A percentile compares a stretch with the other conserved stretches of the same genome.
Conservation (phyloP, 2,888 invertebrate genomes). For the Drosophila sordidapex region DNA sequence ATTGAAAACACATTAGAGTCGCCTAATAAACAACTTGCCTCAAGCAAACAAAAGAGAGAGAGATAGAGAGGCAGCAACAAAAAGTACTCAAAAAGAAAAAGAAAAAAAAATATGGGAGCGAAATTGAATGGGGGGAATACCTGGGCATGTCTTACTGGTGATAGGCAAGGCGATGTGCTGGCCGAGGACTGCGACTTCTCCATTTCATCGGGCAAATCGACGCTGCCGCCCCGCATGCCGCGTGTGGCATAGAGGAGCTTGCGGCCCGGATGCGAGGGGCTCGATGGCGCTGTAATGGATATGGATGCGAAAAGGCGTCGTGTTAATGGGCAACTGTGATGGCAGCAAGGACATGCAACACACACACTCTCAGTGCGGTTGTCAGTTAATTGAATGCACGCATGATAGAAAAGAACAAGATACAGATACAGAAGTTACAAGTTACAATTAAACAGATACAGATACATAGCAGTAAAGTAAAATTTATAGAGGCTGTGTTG, state of each 20-base stretch:
- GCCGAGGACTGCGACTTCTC: slow-evolving; percentile 96
- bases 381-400: slow-evolving; percentile 61
- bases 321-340: slow-evolving; percentile 64
- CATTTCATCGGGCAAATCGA: slow-evolving; percentile 96
- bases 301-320: slow-evolving; percentile 48
- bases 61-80: neutral
- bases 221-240: slow-evolving; percentile 95
- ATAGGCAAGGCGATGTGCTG: slow-evolving; percentile 96
- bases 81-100: slow-evolving; percentile 11
- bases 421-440: slow-evolving; percentile 23
- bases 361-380: slow-evolving; percentile 43
- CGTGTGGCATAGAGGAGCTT: slow-evolving; percentile 91
- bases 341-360: slow-evolving; percentile 41
- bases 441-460: slow-evolving; percentile 21
- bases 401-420: slow-evolving; percentile 58
- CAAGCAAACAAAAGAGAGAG: slow-evolving; percentile 2
- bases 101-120: slow-evolving; percentile 53
- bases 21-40: slow-evolving; percentile 31
- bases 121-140: slow-evolving; percentile 70
- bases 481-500: slow-evolving; percentile 20
- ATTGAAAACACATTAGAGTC: slow-evolving; percentile 35
- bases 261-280: slow-evolving; percentile 94
- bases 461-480: slow-evolving; percentile 39
- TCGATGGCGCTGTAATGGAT: slow-evolving; percentile 91
- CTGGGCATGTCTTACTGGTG: slow-evolving; percentile 89